Conservation (phyloP, 2,888 invertebrate genomes). For the Andrena flavipes region DNA sequence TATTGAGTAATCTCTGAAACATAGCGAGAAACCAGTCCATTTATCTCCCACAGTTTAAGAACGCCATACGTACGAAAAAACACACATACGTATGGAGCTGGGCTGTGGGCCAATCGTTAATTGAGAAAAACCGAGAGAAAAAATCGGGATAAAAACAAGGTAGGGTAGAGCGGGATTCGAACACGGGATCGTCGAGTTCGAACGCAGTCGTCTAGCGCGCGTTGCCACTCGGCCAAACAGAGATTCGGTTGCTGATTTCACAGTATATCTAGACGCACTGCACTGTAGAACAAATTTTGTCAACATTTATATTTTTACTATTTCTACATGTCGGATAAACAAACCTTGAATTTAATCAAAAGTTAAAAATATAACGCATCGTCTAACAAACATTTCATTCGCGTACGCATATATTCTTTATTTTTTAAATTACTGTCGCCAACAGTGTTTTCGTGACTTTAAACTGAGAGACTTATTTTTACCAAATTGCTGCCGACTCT, state of each 20-base stretch:
- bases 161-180: constrained; percentile 35
- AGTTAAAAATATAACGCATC: too few species aligned
- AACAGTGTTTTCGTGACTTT: neutral
- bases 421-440: too few species aligned
- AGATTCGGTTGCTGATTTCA: rapidly evolving
- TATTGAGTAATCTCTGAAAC: constrained; percentile 53
- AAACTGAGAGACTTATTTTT: neutral
- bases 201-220: constrained; percentile 19
- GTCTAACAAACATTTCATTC: too few species aligned
- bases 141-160: neutral
- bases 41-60: constrained; percentile 72
- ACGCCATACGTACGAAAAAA: constrained; percentile 67
- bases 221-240: constrained; percentile 1
- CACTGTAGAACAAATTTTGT: neutral
- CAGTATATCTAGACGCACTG: neutral
- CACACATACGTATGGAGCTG: constrained; percentile 68
- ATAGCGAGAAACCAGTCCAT: constrained; percentile 67
- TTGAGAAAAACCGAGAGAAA: neutral
- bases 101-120: constrained; percentile 63
- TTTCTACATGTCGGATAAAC: neutral
- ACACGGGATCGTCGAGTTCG: constrained; percentile 10
- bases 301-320: neutral
- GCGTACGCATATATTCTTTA: too few species aligned
- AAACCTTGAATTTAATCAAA: neutral
- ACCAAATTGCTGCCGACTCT: neutral